Percentiles rank a stretch among this genome's conserved stretches.
phyloP scores from a whole-genome alignment of 1,140 invertebrate genomes.

The Papilio polytes region DNA sequence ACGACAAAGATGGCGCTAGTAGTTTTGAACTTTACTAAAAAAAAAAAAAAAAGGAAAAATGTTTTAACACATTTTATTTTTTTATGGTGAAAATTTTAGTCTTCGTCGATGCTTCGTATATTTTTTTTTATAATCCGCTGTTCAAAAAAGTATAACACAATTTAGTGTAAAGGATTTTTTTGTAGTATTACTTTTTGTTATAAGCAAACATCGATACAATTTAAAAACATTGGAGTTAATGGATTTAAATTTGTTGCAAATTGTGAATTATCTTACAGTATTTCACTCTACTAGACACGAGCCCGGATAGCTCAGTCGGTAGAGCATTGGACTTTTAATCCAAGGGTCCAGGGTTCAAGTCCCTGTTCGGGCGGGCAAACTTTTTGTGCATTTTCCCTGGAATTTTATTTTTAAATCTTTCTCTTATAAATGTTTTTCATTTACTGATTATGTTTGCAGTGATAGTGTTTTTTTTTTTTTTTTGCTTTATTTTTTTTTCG shows the following conservation, averaged over 20 bases:
- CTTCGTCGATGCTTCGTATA: no score
- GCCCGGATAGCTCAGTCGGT: constrained; percentile 92
- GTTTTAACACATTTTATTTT: neutral
- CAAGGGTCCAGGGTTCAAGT: constrained; percentile 92
- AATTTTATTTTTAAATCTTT: constrained; percentile 14
- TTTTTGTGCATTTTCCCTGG: constrained; percentile 60
- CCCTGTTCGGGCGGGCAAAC: constrained; percentile 88
- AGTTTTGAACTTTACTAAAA: neutral
- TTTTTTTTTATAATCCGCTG: no score
- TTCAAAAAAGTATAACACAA: no score
- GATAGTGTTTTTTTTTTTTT: no score
- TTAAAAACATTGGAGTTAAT: neutral
- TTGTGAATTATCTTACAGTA: constrained; percentile 29
- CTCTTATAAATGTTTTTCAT: no score
- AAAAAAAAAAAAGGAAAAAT: no score
- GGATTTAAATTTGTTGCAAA: neutral
- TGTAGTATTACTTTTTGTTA: no score
- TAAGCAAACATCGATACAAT: neutral
- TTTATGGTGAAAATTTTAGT: neutral
- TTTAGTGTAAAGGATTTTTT: neutral
- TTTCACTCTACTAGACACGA: constrained; percentile 45
- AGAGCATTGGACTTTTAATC: constrained; percentile 88
- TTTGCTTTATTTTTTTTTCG: no score
- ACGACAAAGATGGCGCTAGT: constrained; percentile 47
- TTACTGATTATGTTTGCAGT: no score